Base-by-base conservation (phyloP, 1,140 invertebrate species). In the Sycophila sp. region DNA sequence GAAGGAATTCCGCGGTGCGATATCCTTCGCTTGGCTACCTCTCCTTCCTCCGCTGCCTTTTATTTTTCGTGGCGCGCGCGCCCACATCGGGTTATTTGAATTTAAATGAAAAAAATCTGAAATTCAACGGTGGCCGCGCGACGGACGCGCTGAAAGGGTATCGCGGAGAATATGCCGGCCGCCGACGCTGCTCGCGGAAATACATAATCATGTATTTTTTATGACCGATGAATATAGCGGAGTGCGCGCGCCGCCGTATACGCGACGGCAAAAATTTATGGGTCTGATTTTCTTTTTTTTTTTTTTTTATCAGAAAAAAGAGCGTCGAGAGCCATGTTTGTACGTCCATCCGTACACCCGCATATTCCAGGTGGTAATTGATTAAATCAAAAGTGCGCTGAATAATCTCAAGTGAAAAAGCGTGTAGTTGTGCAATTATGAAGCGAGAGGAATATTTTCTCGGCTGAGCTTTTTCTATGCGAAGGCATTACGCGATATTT, bases 21-120 rank as follows among this genome's bases (percentile, higher is more conserved):
- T 68, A 68, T 60, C 40, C 59, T 49, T 59, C 65, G 55, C 30
- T 59, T 38, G 30, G 65, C 59, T 68, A 53, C 49, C 62, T 55
- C 42, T 26, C 24, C 49, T 38, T 15, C n/a, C 11, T n/a, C 8
- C 38, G 22, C 36, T 51, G 32, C 32, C 6, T 32, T 17, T 24
- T 22, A 10, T 4, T 49, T 34, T 28, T 60, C 36, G 11, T 32
- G 11, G 19, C 34, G 10, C 56, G n/a, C n/a, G 2, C n/a, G n/a
- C n/a, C n/a, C 28, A 26, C 45, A 64, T 28, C 15, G 40, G 62
- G 32, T 65, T 55, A 65, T 65, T 65, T 65, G 62, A 65, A 65
- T 65, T 65, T 65, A 65, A 65, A 65, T 65, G 62, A 65, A 68
- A 68, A 58, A 38, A 68, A 68, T 68, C 40, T 68, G 32, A 51